These are phyloP conservation scores for Heliocidaris tuberculata DNA, from an alignment of 35 echinoderm and acorn worm genomes.

Conservation along the genomic window DNA sequence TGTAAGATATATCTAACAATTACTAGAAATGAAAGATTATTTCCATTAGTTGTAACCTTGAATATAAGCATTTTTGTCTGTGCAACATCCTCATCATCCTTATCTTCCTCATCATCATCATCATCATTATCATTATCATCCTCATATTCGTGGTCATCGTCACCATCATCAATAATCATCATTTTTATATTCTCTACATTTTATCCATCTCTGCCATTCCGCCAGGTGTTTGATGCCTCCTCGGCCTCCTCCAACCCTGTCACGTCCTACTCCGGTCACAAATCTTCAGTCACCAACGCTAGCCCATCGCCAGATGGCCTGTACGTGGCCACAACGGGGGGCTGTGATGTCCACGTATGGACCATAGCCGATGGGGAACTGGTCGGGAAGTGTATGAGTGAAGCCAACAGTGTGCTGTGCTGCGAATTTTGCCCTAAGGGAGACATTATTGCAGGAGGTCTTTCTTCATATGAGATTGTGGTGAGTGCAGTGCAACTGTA, in stretches of 20 bases:
- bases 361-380: slow-evolving; percentile 23
- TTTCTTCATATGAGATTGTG: slow-evolving; percentile 77
- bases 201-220: not conserved
- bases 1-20: too few species aligned
- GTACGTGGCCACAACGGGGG: slow-evolving; percentile 61
- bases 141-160: too few species aligned
- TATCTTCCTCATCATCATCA: too few species aligned
- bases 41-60: too few species aligned
- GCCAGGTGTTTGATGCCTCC: slow-evolving; percentile 49
- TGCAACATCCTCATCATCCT: too few species aligned
- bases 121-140: too few species aligned
- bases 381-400: slow-evolving; percentile 48
- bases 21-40: too few species aligned
- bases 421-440: slow-evolving; percentile 65
- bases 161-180: too few species aligned
- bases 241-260: not conserved
- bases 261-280: slow-evolving; percentile 53
- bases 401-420: slow-evolving; percentile 51
- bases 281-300: slow-evolving; percentile 53
- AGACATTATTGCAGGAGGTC: slow-evolving; percentile 60
- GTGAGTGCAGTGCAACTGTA: not conserved
- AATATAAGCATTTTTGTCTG: too few species aligned
- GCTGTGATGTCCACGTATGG: slow-evolving; percentile 73
- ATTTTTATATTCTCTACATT: not conserved
- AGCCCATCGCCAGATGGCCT: slow-evolving; percentile 71